These are phyloP conservation scores for Thereva nobilitata DNA, from an alignment of 2,888 invertebrate species.

Conservation along the genomic window DNA sequence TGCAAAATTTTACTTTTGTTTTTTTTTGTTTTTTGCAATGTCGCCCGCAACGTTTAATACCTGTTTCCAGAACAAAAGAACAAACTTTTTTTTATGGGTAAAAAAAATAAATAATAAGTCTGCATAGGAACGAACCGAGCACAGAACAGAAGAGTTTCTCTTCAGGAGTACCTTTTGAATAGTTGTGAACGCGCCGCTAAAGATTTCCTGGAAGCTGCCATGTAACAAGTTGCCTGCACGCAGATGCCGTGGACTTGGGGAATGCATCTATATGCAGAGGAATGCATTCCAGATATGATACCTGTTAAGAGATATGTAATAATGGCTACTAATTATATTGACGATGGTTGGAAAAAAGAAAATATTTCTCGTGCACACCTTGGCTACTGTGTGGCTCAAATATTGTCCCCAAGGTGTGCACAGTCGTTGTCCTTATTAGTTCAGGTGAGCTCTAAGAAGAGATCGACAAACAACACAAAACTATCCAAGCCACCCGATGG, in stretches of 20 bases:
- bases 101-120: no score
- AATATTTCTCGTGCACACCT: constrained; percentile 2
- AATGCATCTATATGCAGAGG: not conserved
- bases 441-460: constrained; percentile 4
- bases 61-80: no score
- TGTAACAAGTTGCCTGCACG: constrained; percentile 5
- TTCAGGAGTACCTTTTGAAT: no score
- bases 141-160: no score
- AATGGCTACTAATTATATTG: constrained; percentile 16
- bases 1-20: no score
- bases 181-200: no score
- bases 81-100: no score
- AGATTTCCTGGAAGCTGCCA: no score
- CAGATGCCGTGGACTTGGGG: constrained; percentile 4
- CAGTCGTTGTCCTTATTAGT: constrained; percentile 26
- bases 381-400: not conserved
- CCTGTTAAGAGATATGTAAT: constrained; percentile 21
- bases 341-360: not conserved
- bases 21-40: no score
- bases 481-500: not conserved
- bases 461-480: not conserved
- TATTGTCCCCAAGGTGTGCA: not conserved
- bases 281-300: constrained; percentile 20
- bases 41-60: no score
- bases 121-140: no score